A percentile compares a stretch with the other conserved stretches of the same genome.
These are phyloP conservation scores for Poeciliopsis occidentalis DNA, from an alignment of 2,113 vertebrate species.

Conservation along the genomic window DNA sequence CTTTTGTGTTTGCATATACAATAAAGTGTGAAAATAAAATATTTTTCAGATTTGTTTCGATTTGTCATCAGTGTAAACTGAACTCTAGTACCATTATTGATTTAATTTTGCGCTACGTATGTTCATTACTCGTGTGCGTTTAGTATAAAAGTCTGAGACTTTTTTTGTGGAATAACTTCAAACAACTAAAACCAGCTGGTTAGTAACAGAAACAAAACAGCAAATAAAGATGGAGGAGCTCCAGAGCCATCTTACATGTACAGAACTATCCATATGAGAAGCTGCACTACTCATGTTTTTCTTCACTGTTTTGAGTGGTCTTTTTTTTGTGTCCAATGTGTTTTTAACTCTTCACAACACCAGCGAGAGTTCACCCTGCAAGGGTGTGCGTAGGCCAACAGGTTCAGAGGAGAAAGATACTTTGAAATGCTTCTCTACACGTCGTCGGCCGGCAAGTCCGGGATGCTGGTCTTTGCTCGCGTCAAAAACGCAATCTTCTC, in stretches of 20 bases:
- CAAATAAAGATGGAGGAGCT: slow-evolving; percentile 30
- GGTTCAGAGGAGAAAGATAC: slow-evolving; percentile 23
- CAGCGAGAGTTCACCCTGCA: slow-evolving; percentile 62
- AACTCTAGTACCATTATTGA: slow-evolving; percentile 43
- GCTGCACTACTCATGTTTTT: slow-evolving; percentile 40
- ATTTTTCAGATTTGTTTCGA: background rate
- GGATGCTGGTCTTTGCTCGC: slow-evolving; percentile 88
- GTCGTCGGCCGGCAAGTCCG: slow-evolving; percentile 88
- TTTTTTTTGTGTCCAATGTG: slow-evolving; percentile 29
- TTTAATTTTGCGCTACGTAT: slow-evolving; percentile 23
- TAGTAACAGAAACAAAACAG: slow-evolving; percentile 72
- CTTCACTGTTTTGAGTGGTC: slow-evolving; percentile 14
- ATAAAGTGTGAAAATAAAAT: slow-evolving; percentile 11
- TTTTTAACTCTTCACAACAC: slow-evolving; percentile 76
- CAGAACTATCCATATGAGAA: slow-evolving; percentile 69
- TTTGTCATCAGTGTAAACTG: slow-evolving; percentile 8
- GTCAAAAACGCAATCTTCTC: slow-evolving; percentile 99
- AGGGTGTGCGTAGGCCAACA: slow-evolving; percentile 14
- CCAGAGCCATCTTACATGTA: slow-evolving; percentile 56
- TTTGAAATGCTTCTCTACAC: slow-evolving; percentile 83
- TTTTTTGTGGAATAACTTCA: slow-evolving; percentile 66
- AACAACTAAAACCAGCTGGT: slow-evolving; percentile 57
- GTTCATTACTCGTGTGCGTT: slow-evolving; percentile 15
- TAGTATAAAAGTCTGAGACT: slow-evolving; percentile 27
- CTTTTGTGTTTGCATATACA: slow-evolving; percentile 31